phyloP scores from a whole-genome alignment of 2,888 invertebrate species.

The Oligia strigilis region DNA sequence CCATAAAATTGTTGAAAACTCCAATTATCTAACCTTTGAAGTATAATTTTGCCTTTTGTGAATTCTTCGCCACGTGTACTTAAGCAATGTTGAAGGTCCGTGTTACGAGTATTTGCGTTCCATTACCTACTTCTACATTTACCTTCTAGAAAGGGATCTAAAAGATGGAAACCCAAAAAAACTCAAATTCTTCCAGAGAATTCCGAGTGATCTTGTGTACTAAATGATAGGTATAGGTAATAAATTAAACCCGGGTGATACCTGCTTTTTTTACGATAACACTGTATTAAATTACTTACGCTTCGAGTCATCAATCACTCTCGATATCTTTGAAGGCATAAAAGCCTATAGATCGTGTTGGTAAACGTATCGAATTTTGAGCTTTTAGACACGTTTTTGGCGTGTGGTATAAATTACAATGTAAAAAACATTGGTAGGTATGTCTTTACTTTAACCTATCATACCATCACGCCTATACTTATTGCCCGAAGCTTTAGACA shows the following conservation, averaged over 20 bases:
- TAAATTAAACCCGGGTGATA: constrained; percentile 36
- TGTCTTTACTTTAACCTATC: not conserved
- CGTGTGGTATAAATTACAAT: constrained; percentile 20
- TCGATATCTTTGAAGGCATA: constrained; percentile 53
- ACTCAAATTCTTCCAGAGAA: not conserved
- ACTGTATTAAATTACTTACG: constrained; percentile 55
- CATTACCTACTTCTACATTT: not conserved
- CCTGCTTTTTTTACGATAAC: constrained; percentile 53
- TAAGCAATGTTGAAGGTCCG: too few relatives aligned
- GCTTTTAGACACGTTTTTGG: constrained; percentile 18
- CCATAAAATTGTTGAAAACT: constrained; percentile 22
- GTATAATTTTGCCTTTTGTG: constrained; percentile 7
- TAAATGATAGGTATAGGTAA: constrained; percentile 22
- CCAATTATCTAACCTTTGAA: constrained; percentile 1
- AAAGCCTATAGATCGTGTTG: constrained; percentile 9
- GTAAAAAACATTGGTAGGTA: constrained; percentile 8
- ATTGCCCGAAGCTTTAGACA: not conserved
- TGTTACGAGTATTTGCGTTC: not conserved
- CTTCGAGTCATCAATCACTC: constrained; percentile 65
- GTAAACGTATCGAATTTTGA: constrained; percentile 36
- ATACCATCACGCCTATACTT: not conserved
- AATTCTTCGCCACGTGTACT: not conserved
- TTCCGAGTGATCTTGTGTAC: not conserved
- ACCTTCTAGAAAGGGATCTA: not conserved
- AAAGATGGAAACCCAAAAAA: not conserved